phyloP scores from a whole-genome alignment of 64 coral and sea anemone genomes.

The Montipora efflorescens region DNA sequence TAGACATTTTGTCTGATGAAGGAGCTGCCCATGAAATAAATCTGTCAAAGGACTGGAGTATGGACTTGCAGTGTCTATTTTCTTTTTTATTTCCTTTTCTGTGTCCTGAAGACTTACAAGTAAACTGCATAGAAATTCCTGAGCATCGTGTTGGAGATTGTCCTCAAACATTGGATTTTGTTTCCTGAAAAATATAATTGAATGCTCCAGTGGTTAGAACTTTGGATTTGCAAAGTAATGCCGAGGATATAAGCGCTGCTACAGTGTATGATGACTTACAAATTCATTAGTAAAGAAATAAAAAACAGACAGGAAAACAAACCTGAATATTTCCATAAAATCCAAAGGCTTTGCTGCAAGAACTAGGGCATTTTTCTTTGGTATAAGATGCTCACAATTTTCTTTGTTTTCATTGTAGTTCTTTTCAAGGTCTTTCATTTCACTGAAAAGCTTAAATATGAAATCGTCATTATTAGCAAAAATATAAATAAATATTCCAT shows the following conservation, averaged over 20 bases:
- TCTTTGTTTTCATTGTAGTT: slow-evolving; percentile 77
- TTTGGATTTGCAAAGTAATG: no score
- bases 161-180: slow-evolving; percentile 83
- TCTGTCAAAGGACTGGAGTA: slow-evolving; percentile 46
- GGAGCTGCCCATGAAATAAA: slow-evolving; percentile 89
- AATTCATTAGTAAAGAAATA: not conserved
- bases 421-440: slow-evolving; percentile 78
- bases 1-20: slow-evolving; percentile 92
- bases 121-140: slow-evolving; percentile 92
- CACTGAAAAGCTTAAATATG: slow-evolving; percentile 71
- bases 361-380: slow-evolving; percentile 61
- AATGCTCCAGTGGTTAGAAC: no score
- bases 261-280: no score
- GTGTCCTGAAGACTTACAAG: slow-evolving; percentile 86
- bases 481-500: not conserved
- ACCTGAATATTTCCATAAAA: slow-evolving; percentile 96
- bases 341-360: slow-evolving; percentile 78
- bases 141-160: slow-evolving; percentile 93
- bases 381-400: slow-evolving; percentile 68
- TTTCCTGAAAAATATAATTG: slow-evolving; percentile 42
- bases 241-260: no score
- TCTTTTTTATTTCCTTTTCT: slow-evolving; percentile 61
- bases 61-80: slow-evolving; percentile 5
- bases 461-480: not conserved
- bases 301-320: not conserved